phyloP scores from a whole-genome alignment of 35 echinoderm and acorn worm species.

The Nesometra sesokonis region DNA sequence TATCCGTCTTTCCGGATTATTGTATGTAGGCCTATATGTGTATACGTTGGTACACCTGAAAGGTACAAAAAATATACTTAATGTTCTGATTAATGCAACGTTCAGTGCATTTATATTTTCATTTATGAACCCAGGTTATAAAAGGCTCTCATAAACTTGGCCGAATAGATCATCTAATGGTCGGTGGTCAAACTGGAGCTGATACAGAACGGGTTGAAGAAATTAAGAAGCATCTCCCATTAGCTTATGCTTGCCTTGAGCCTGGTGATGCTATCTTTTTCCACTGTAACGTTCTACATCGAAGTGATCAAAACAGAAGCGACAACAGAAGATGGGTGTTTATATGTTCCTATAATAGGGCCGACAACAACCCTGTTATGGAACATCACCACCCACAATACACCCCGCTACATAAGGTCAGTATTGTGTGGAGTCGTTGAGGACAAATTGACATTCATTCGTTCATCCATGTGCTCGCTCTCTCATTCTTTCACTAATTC shows the following conservation, averaged over 20 bases:
- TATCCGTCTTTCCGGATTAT: too few relatives aligned
- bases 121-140: too few relatives aligned
- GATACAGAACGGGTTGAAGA: neutral
- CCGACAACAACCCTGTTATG: neutral
- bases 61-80: too few relatives aligned
- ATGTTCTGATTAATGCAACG: too few relatives aligned
- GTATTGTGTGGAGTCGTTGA: neutral
- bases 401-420: neutral
- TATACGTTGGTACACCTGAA: too few relatives aligned
- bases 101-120: too few relatives aligned
- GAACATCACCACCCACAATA: neutral
- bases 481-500: too few relatives aligned
- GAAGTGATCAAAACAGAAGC: neutral
- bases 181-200: neutral
- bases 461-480: too few relatives aligned
- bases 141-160: neutral
- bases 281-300: too few relatives aligned
- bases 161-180: neutral
- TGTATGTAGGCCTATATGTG: too few relatives aligned
- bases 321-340: neutral
- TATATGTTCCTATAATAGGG: too few relatives aligned
- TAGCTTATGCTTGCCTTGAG: neutral
- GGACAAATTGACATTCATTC: too few relatives aligned
- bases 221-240: neutral
- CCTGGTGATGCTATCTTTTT: neutral